These are phyloP conservation scores for Catocala fraxini DNA, from an alignment of 2,888 invertebrate species.

Conservation along the genomic window DNA sequence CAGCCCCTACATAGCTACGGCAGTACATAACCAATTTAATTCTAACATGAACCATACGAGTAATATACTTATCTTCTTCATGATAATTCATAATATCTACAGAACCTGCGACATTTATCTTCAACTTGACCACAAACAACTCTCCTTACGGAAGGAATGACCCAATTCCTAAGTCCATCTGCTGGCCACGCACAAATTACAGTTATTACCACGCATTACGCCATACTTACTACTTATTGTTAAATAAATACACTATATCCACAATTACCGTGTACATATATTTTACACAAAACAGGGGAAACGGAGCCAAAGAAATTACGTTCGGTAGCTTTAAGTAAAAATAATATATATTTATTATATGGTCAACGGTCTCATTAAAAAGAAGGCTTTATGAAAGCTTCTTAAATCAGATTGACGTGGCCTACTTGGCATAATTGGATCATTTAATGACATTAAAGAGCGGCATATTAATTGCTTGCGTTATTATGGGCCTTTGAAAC, in stretches of 20 bases:
- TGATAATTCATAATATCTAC: constrained; percentile 2
- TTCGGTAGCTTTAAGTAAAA: background rate
- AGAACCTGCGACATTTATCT: constrained; percentile 19
- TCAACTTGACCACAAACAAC: constrained; percentile 26
- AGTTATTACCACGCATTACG: constrained; percentile 19
- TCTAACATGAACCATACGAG: too few species aligned
- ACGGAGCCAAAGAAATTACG: constrained; percentile 13
- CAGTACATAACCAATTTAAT: too few species aligned
- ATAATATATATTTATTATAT: too few species aligned
- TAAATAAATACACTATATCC: constrained; percentile 29
- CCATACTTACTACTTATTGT: constrained; percentile 14
- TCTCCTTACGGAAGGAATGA: constrained; percentile 22
- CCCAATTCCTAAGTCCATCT: constrained; percentile 35
- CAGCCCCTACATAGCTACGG: too few species aligned
- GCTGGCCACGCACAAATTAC: constrained; percentile 26
- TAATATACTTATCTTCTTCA: too few species aligned
- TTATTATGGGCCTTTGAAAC: constrained; percentile 20
- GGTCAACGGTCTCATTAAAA: too few species aligned
- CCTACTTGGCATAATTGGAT: constrained; percentile 4
- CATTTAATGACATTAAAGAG: constrained; percentile 12
- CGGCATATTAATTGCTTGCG: constrained; percentile 23
- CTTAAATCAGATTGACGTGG: constrained; percentile 1
- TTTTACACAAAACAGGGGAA: constrained; percentile 3
- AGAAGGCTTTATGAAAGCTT: background rate
- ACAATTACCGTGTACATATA: constrained; percentile 14